phyloP scores from a whole-genome alignment of 1,140 invertebrate species.

The Drosophila equinoxialis region DNA sequence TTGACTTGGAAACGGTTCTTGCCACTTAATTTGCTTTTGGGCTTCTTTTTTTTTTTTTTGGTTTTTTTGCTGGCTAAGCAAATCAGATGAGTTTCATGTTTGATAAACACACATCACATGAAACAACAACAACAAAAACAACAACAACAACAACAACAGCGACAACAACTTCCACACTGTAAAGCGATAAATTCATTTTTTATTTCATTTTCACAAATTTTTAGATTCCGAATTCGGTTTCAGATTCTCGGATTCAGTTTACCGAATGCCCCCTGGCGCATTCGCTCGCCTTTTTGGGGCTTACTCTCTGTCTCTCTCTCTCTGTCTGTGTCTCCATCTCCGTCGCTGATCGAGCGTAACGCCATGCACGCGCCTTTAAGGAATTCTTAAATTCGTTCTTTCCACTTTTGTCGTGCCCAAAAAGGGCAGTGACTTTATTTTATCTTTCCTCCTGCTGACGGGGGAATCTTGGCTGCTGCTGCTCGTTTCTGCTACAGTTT shows the following conservation, averaged over 20 bases:
- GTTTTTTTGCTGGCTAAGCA: not conserved
- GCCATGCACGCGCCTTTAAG: conserved; percentile 57
- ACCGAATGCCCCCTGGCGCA: not conserved
- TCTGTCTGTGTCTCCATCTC: not conserved
- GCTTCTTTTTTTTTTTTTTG: not conserved
- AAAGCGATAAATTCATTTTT: conserved; percentile 29
- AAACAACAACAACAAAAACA: not conserved
- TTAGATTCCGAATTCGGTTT: not conserved
- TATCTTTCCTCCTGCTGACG: conserved; percentile 12
- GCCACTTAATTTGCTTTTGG: conserved; percentile 4
- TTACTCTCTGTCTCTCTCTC: not conserved
- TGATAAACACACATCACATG: conserved; percentile 24
- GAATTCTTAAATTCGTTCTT: conserved; percentile 39
- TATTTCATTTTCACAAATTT: not conserved
- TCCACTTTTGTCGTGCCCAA: conserved; percentile 52
- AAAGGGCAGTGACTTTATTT: conserved; percentile 60
- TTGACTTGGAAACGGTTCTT: conserved; percentile 2
- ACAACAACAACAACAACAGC: not conserved
- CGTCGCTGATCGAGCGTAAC: conserved; percentile 44
- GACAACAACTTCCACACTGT: not conserved
- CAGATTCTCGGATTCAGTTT: not conserved
- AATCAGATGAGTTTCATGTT: not conserved
- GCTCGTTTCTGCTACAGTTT: conserved; percentile 9
- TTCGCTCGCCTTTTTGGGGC: not conserved
- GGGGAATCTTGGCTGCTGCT: not conserved